Base-by-base conservation (phyloP, 2,888 invertebrate genomes). In the Nymphalis urticae region DNA sequence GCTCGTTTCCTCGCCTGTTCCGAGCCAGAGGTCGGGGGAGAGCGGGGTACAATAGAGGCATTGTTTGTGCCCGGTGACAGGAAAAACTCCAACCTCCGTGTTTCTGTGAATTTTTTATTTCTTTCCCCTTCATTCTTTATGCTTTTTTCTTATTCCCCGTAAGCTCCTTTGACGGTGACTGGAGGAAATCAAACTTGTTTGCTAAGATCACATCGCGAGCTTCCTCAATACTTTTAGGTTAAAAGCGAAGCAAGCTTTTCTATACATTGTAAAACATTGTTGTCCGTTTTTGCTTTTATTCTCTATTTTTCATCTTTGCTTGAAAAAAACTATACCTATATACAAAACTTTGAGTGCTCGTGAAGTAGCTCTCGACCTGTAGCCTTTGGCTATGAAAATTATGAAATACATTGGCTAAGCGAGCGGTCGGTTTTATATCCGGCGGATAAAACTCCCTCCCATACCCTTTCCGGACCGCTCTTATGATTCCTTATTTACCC, bases 41-140 rank as follows among this genome's bases (percentile, higher is more conserved):
- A 73, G 72, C 73, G 76, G 75, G 66, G 78, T 83, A 92, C 91
- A 91, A 90, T 91, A 79, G 88, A 85, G 82, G 84, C 87, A 92
- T 92, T 92, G 92, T 92, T 92, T 92, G 90, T 91, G 87, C 88
- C 88, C 91, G 90, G 90, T 91, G 92, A 91, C 92, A 90, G 92
- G 92, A 92, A 92, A 92, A 92, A 91, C 92, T 90, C 89, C 91
- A 86, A 92, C 92, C 92, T 90, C 92, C 88, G 89, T 91, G 90
- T 90, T 90, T 89, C 90, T 89, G 86, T 90, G 89, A 89, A 88
- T 90, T 91, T 91, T 92, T 92, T 91, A 89, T 90, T 89, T 84
- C 82, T 87, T 82, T 86, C 85, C 84, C 66, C 87, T 86, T 75
- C 83, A 75, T 77, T 80, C 78, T 81, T 80, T 77, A 76, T 76